Evolutionary conservation across 2,113 vertebrate genomes (phyloP).

Genomic region (Piaya cayana): DNA sequence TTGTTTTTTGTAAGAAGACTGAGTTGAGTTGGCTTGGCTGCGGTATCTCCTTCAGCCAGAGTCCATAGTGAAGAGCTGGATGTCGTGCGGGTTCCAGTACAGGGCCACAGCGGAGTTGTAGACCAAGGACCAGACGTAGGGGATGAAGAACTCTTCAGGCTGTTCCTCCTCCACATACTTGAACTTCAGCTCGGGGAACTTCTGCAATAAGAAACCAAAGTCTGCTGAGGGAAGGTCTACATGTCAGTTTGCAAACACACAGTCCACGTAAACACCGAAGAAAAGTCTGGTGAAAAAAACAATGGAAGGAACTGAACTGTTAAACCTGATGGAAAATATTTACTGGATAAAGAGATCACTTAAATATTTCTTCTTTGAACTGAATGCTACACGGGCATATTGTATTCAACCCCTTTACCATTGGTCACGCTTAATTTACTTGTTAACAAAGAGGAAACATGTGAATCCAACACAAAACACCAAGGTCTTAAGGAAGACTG

Average conservation of each 20-base stretch:
- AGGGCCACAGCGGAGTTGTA: slow-evolving; percentile 91
- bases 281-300: not conserved
- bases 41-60: slow-evolving; percentile 78
- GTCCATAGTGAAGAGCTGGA: slow-evolving; percentile 96
- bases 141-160: slow-evolving; percentile 97
- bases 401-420: not conserved
- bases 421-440: not conserved
- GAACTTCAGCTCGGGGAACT: slow-evolving; percentile 97
- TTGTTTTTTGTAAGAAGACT: not conserved
- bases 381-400: not conserved
- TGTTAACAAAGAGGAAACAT: not conserved
- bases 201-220: slow-evolving; percentile 78
- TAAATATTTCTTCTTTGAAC: not conserved
- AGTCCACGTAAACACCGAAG: not conserved
- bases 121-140: slow-evolving; percentile 96
- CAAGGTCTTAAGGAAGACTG: not conserved
- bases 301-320: not conserved
- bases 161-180: slow-evolving; percentile 98
- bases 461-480: not conserved
- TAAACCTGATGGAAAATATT: not conserved
- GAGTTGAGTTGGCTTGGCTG: not conserved
- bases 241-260: not conserved
- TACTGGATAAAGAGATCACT: not conserved
- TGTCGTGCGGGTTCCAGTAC: slow-evolving; percentile 90
- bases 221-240: not conserved